Evolutionary conservation across 2,888 invertebrate species (phyloP).

Genomic region (Disparrhopalites patrizii): DNA sequence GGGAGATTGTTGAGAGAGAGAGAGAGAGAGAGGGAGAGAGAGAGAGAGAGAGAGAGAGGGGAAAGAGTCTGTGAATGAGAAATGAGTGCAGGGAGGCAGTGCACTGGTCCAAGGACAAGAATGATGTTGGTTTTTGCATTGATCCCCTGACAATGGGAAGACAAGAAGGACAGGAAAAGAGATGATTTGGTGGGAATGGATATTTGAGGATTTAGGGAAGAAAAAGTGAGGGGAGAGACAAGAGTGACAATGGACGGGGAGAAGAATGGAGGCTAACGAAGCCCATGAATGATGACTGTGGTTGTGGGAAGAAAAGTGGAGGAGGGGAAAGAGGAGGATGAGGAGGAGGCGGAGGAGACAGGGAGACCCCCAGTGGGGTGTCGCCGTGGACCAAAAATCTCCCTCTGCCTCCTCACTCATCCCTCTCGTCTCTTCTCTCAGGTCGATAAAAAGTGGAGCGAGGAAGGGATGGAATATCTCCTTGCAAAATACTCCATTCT

Average conservation of each 20-base stretch:
- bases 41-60: neutral
- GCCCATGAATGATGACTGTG: neutral
- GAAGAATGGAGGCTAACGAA: neutral
- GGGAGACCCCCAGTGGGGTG: neutral
- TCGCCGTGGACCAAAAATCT: too few relatives aligned
- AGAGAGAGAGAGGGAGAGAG: neutral
- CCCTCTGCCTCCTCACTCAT: too few relatives aligned
- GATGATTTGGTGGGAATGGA: neutral
- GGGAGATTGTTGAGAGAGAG: neutral
- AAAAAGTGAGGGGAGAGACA: neutral
- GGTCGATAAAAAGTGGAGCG: too few relatives aligned
- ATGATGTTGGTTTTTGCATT: too few relatives aligned
- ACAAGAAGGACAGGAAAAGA: neutral
- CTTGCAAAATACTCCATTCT: too few relatives aligned
- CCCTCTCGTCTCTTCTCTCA: too few relatives aligned
- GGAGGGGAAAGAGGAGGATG: neutral
- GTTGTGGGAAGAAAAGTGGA: neutral
- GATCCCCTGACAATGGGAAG: too few relatives aligned
- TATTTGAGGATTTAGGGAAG: neutral
- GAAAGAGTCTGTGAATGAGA: constrained; percentile 8
- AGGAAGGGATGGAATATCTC: too few relatives aligned
- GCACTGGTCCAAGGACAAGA: too few relatives aligned
- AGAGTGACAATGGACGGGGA: neutral
- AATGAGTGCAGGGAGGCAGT: neutral
- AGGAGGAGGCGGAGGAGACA: neutral